Base-by-base conservation (phyloP, 2,797 vertebrate species). In the Rhyacichthys aspro region DNA sequence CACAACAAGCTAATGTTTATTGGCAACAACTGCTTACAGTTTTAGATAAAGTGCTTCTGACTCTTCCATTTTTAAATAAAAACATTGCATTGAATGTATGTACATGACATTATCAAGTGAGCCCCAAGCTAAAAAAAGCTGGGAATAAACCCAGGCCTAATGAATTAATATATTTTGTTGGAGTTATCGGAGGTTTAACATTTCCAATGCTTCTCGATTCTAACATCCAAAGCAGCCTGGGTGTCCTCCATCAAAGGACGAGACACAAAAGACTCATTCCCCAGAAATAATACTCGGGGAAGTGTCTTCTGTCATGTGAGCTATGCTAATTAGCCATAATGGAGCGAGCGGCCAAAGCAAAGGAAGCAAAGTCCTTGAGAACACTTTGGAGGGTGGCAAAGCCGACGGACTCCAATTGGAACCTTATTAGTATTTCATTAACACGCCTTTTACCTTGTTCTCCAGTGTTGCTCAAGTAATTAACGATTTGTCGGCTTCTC, bases 371-470 rank as follows among this genome's bases (percentile, higher is more conserved):
- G 89, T 91, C 89, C 88, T 90, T 91, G 87, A 89, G 87, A 85
- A 86, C 79, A 76, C 84, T 86, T 84, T 66, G 79, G 79, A 78
- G 78, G 75, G 78, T 82, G 83, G 78, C 70, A 57, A 82, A 78
- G 80, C 83, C 55, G 58, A 81, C 82, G 66, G 81, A 82, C 79
- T 88, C 83, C 74, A 84, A 90, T 81, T 82, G 78, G 82, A 89
- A 71, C 67, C 86, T 81, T 88, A 90, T 93, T 90, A 91, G 86
- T 82, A 64, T 90, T 91, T 92, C 85, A 92, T 91, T 90, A 91
- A 88, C 86, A 85, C 64, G 86, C 88, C 76, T 88, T 88, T 89
- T 88, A 89, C 88, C 87, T 87, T 77, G 71, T 81, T 87, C 90
- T 87, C 85, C 72, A 76, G 82, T 78, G 86, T 81, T 85, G 84